These are phyloP conservation scores for Onthophagus taurus DNA, from an alignment of 1,140 invertebrate species.

Conservation along the genomic window DNA sequence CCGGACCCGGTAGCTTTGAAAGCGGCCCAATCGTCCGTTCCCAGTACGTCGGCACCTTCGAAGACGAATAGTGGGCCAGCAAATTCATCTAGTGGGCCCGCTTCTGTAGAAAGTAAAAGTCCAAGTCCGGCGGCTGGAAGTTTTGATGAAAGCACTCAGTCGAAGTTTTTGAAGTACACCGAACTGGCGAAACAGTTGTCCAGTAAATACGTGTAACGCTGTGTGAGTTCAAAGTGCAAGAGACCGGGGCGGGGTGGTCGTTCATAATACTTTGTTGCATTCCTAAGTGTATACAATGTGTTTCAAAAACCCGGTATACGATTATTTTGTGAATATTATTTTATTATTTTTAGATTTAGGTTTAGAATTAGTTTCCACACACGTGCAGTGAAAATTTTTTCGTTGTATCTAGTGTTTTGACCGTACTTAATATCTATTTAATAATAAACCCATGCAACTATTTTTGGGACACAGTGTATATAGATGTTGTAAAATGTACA, in stretches of 20 bases:
- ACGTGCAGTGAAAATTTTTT: too few species aligned
- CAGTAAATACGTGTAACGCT: constrained; percentile 85
- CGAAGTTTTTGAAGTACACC: constrained; percentile 94
- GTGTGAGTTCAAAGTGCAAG: too few species aligned
- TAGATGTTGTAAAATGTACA: constrained; percentile 23
- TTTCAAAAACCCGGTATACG: too few species aligned
- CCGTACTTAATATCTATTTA: too few species aligned
- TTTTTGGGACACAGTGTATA: too few species aligned
- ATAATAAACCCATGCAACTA: too few species aligned
- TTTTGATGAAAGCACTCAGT: constrained; percentile 87
- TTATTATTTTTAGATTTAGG: too few species aligned
- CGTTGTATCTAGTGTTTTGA: too few species aligned
- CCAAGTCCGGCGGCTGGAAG: constrained; percentile 45
- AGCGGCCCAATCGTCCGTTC: constrained; percentile 44
- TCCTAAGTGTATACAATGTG: too few species aligned
- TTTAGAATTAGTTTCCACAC: too few species aligned
- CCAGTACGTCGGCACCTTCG: constrained; percentile 33
- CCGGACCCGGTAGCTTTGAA: constrained; percentile 59
- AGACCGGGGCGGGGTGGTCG: too few species aligned
- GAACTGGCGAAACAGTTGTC: constrained; percentile 93
- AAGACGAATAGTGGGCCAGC: constrained; percentile 23
- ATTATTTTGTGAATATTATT: neutral
- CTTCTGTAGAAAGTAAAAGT: constrained; percentile 40
- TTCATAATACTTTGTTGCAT: too few species aligned
- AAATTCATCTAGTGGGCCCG: constrained; percentile 27